These are phyloP conservation scores for Brachypteracias leptosomus DNA, from an alignment of 2,113 vertebrate species.

Conservation along the genomic window DNA sequence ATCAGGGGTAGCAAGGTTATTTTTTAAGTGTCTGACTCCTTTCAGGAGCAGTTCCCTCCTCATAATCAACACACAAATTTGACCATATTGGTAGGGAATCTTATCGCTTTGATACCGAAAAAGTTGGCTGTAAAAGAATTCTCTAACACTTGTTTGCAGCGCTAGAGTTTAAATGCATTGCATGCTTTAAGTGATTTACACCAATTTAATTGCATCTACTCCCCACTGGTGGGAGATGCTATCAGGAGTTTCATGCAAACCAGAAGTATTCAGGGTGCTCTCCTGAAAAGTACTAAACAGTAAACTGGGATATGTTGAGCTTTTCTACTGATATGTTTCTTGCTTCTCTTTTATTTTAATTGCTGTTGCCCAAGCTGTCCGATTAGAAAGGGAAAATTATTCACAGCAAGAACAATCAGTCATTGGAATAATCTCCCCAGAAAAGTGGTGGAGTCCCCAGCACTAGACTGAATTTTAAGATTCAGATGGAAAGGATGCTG, in stretches of 20 bases:
- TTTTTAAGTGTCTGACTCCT: background rate
- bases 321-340: background rate
- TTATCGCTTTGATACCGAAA: background rate
- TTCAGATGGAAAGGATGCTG: background rate
- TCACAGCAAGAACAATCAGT: background rate
- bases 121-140: no score
- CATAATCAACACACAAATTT: background rate
- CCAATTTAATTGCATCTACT: background rate
- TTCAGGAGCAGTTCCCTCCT: background rate
- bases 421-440: background rate
- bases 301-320: rapidly evolving
- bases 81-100: background rate
- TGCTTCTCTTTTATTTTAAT: background rate
- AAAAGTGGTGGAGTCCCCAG: background rate
- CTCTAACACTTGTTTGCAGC: no score
- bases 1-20: background rate
- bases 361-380: background rate
- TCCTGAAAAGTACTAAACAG: background rate
- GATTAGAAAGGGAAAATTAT: background rate
- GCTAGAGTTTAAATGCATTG: background rate
- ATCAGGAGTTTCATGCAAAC: background rate
- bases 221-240: background rate
- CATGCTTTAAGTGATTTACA: background rate
- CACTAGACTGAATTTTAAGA: background rate
- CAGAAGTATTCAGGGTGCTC: background rate